Evolutionary conservation across 2,797 vertebrate species (phyloP).

Genomic region (Mionectes olivaceus): DNA sequence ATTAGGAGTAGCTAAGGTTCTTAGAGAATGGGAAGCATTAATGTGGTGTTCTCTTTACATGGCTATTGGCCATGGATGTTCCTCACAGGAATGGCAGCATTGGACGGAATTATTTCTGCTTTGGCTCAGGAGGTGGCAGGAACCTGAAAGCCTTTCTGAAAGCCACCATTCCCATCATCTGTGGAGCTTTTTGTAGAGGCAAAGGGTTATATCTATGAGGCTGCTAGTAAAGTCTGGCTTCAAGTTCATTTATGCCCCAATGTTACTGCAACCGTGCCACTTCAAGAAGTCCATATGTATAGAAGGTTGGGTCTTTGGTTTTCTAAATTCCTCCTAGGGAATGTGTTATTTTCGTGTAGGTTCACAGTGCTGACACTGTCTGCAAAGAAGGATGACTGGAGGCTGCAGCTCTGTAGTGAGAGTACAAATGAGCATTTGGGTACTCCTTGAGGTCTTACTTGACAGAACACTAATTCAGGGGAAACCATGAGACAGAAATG

Average conservation of each 20-base stretch:
- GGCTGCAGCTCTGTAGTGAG: neutral
- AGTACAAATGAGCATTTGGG: neutral
- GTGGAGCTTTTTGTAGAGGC: neutral
- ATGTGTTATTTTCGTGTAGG: neutral
- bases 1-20: neutral
- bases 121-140: neutral
- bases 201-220: neutral
- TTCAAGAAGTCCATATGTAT: neutral
- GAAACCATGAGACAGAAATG: neutral
- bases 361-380: neutral
- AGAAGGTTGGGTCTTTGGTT: neutral
- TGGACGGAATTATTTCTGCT: constrained; percentile 3
- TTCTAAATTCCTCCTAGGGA: neutral
- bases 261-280: neutral
- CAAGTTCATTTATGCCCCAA: neutral
- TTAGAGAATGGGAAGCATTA: neutral
- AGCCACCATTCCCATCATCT: neutral
- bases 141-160: neutral
- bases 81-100: neutral
- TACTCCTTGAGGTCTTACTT: neutral
- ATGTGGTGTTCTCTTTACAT: neutral
- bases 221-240: neutral
- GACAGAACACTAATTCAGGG: neutral
- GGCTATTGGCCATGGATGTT: neutral
- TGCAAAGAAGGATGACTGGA: neutral